Evolutionary conservation across 2,797 vertebrate species (phyloP), one percentile per base, ranked within the genome.

Genomic region (Peromyscus aztecus): DNA sequence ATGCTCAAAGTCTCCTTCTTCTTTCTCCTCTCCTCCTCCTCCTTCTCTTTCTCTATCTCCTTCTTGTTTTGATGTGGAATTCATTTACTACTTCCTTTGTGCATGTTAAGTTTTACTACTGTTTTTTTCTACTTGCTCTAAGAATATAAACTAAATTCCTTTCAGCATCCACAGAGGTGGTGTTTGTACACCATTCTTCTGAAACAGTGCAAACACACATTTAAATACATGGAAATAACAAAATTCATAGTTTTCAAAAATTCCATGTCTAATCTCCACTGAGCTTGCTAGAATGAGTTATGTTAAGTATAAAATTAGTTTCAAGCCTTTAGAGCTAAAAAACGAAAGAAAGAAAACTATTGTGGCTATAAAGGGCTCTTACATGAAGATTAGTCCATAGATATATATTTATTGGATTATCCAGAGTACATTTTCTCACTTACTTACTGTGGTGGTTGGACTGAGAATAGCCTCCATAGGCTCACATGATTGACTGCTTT

Each of bases 141-240:
- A 78, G 23, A 63, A 69, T n/a, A 85, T 14, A 85, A 92, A 94
- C 14, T 59, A 75, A 86, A n/a, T 59, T 23, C 43, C 1, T 96
- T 86, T 67, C 16, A 40, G n/a, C 55, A n/a, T 85, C 13, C 82
- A 43, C 23, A 89, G 13, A 23, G 10, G 19, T 57, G 11, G 17
- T 94, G 27, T 89, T 37, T 43, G 1, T 89, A 7, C 1, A 86
- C 19, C 24, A 92, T 21, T 5, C 55, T 82, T 83, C 90, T 91
- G 49, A 97, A 88, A 96, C 24, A 88, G 12, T 0, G 83, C 86
- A 10, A 83, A 31, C 19, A 52, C 63, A 77, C 2, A 29, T 93
- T 92, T 87, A 87, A 94, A 93, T 93, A 84, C 17, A 75, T 78
- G 1, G 3, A 37, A 71, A 34, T 92, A 95, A 8, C 34, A 95